Percentiles rank a stretch among this genome's conserved stretches.
Conservation (phyloP, 2,797 vertebrate species). For the Benthosema pterotum region DNA sequence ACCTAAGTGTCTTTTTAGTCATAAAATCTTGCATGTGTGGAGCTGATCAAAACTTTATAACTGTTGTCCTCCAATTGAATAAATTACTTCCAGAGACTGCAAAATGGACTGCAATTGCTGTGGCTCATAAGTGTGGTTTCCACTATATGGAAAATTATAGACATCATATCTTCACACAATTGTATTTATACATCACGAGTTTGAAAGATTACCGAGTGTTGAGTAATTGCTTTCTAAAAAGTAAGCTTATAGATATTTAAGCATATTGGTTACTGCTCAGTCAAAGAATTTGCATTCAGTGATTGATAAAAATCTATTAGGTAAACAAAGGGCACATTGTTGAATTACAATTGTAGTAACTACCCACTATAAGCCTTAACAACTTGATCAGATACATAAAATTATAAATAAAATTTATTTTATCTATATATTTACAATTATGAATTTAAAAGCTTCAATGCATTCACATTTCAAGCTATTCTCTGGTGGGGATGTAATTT, state of each 20-base stretch:
- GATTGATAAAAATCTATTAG: neutral
- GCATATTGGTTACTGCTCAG: no score
- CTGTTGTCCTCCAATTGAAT: constrained; percentile 47
- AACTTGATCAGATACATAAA: no score
- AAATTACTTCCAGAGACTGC: constrained; percentile 61
- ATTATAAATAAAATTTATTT: no score
- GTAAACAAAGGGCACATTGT: neutral
- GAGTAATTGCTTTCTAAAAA: no score
- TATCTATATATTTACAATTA: no score
- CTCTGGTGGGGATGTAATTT: no score
- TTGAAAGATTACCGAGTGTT: no score
- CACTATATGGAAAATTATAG: constrained; percentile 14
- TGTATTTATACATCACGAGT: neutral
- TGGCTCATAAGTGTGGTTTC: constrained; percentile 13
- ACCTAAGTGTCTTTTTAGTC: constrained; percentile 41
- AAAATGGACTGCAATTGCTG: constrained; percentile 8
- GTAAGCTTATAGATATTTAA: no score
- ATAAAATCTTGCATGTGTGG: constrained; percentile 51
- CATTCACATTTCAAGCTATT: no score
- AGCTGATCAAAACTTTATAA: constrained; percentile 51
- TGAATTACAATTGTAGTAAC: neutral
- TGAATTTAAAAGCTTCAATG: no score
- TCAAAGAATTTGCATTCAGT: neutral
- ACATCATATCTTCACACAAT: neutral
- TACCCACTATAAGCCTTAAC: no score